phyloP scores from a whole-genome alignment of 2,888 invertebrate genomes.

The Conomelus anceps region DNA sequence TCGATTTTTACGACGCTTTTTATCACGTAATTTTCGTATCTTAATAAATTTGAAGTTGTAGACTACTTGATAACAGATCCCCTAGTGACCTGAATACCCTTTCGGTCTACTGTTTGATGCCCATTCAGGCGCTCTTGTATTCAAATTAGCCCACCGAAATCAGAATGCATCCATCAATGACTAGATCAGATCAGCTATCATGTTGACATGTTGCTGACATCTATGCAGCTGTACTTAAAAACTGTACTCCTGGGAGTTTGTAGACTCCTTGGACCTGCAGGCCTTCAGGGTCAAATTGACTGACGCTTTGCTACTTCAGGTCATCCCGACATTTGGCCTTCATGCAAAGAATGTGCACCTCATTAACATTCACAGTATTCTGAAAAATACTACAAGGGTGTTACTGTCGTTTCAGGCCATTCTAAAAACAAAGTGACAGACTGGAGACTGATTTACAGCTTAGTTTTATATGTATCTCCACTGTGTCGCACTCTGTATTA shows the following conservation, averaged over 20 bases:
- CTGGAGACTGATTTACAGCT: not conserved
- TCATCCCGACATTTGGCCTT: not conserved
- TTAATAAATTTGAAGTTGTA: not conserved
- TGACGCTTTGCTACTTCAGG: not conserved
- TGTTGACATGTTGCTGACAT: not conserved
- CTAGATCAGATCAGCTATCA: not conserved
- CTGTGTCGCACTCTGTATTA: not conserved
- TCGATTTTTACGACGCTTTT: too few species aligned
- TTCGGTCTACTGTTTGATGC: not conserved
- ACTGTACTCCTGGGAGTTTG: too few species aligned
- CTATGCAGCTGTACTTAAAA: not conserved
- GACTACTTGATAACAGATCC: not conserved
- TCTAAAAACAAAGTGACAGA: not conserved
- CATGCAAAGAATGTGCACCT: not conserved
- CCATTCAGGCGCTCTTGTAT: not conserved
- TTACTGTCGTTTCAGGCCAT: not conserved
- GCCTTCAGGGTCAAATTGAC: too few species aligned
- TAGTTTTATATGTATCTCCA: not conserved
- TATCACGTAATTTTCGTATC: too few species aligned
- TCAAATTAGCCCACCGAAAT: not conserved
- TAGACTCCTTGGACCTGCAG: not conserved
- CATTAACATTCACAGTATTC: not conserved
- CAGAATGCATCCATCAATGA: not conserved
- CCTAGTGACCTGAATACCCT: not conserved
- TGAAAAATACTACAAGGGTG: not conserved